phyloP scores from a whole-genome alignment of 2,113 vertebrate species.

The Chroicocephalus ridibundus region DNA sequence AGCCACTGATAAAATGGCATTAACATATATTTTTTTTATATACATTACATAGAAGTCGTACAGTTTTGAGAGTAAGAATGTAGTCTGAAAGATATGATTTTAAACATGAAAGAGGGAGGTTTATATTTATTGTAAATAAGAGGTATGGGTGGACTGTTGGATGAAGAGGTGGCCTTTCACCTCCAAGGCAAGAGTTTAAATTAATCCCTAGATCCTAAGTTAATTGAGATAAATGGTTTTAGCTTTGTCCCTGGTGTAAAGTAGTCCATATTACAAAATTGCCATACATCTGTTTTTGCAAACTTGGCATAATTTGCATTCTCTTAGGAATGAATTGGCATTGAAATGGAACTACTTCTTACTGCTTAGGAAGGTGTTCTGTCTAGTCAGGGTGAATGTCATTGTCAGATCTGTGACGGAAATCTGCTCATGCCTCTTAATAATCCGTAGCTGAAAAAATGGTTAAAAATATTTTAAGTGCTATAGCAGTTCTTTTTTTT shows the following conservation, averaged over 20 bases:
- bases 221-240: slow-evolving; percentile 77
- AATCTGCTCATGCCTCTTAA: background rate
- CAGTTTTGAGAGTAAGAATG: background rate
- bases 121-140: background rate
- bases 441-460: background rate
- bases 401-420: background rate
- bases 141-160: background rate
- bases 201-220: slow-evolving; percentile 65
- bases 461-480: background rate
- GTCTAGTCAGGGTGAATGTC: slow-evolving; percentile 15
- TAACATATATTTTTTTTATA: background rate
- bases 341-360: slow-evolving; percentile 34
- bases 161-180: slow-evolving; percentile 65
- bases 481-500: background rate
- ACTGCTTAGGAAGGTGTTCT: slow-evolving; percentile 13
- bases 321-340: slow-evolving; percentile 59
- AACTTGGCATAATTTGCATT: slow-evolving; percentile 70
- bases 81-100: background rate
- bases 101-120: background rate
- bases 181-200: slow-evolving; percentile 67
- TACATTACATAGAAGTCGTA: background rate
- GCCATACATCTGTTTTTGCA: slow-evolving; percentile 64
- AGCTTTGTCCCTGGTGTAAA: slow-evolving; percentile 68
- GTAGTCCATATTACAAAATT: slow-evolving; percentile 55
- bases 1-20: background rate